These are phyloP conservation scores for Tyria jacobaeae DNA, from an alignment of 2,888 invertebrate genomes.

Conservation along the genomic window DNA sequence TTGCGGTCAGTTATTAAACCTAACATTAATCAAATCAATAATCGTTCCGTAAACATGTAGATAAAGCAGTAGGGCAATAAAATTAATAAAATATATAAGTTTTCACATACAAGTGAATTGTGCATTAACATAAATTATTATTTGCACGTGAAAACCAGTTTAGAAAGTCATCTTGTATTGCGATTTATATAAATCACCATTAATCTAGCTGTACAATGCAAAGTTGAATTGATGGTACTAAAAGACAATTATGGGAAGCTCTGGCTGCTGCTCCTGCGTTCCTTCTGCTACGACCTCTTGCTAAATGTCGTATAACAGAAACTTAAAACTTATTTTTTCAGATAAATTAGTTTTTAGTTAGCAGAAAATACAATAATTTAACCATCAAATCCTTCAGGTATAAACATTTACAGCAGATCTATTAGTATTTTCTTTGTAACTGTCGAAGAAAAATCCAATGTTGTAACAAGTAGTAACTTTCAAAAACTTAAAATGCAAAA, in stretches of 20 bases:
- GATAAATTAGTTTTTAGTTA: no score
- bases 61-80: background rate
- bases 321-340: no score
- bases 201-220: no score
- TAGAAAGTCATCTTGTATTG: background rate
- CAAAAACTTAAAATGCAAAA: conserved; percentile 21
- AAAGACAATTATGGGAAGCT: no score
- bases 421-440: background rate
- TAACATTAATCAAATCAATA: background rate
- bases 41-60: background rate
- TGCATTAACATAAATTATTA: background rate
- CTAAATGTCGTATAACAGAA: background rate
- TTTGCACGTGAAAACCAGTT: background rate
- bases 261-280: background rate
- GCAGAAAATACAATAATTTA: no score
- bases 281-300: background rate
- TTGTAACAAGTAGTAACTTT: conserved; percentile 7
- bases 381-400: background rate
- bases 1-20: no score
- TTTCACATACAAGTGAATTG: background rate
- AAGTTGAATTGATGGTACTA: no score
- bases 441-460: background rate
- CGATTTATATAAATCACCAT: background rate
- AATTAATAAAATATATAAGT: background rate
- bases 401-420: background rate